Evolutionary conservation across 2,888 invertebrate species (phyloP), one percentile per base, ranked within the genome.

Genomic region (Acrobasis suavella): DNA sequence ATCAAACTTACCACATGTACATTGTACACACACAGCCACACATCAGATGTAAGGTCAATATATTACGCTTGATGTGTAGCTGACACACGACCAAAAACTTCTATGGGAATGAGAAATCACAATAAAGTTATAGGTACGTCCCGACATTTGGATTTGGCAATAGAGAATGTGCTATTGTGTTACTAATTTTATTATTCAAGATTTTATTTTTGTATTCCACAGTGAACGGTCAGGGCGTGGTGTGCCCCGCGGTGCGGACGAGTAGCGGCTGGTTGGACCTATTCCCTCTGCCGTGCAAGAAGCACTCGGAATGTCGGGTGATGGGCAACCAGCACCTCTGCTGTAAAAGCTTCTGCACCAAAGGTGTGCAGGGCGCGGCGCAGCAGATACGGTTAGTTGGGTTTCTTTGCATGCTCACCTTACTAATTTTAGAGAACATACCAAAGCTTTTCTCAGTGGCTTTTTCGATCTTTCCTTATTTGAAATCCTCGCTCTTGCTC

Each of bases 211-310:
- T 59, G 51, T 59, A 15, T n/a, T 56, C 32, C 42, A 49, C 78
- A 82, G 89, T 71, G 50, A 67, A 75, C 10, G 75, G 81, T 14
- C 91, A 91, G 69, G 82, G 88, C 5, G 70, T 91, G 16, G 79
- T 81, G 59, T 92, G 92, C 62, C 92, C 92, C 0, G 86, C 88
- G 9, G 91, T 91, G 46, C 87, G 91, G 52, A 91, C 91, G 12
- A 90, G 81, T 60, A 91, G 92, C 72, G 92, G 92, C 50, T 92
- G 91, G 92, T 75, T 92, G 65, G 92, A 92, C 66, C 77, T 93
- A 63, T 93, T 94, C 70, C 93, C 93, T n/a, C 78, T 94, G 62
- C 94, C 93, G 0, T 95, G 94, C 80, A 85, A 80, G 64, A 88
- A 89, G 67, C 83, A 89, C 72, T 81, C 86, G 9, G 94, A 94